Conservation (phyloP, 2,797 vertebrate species). For the Ateles fusciceps region DNA sequence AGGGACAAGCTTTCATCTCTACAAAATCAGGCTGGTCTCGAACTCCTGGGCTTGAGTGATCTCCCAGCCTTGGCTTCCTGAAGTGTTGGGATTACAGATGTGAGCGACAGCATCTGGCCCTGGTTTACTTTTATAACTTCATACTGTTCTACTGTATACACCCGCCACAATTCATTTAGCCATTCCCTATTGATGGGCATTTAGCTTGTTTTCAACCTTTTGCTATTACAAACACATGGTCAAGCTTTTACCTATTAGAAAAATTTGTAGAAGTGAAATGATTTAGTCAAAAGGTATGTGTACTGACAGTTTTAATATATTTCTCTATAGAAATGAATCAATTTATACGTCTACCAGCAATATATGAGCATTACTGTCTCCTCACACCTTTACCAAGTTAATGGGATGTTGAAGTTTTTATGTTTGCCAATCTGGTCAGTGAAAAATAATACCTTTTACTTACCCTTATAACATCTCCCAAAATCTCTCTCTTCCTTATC, state of each 20-base stretch:
- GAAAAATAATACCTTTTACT: conserved; percentile 41
- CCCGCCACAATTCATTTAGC: background rate
- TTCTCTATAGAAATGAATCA: background rate
- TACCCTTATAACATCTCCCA: background rate
- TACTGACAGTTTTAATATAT: background rate
- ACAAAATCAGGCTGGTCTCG: background rate
- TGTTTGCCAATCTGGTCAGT: conserved; percentile 21
- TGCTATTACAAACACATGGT: background rate
- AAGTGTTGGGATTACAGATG: background rate
- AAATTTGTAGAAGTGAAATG: conserved; percentile 16
- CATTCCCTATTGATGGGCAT: background rate
- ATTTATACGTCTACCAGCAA: background rate
- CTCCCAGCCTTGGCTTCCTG: background rate
- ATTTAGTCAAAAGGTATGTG: background rate
- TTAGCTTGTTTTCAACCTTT: background rate
- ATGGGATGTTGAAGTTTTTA: background rate
- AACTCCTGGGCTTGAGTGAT: background rate
- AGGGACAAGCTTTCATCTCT: background rate
- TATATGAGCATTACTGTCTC: background rate
- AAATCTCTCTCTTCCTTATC: conserved; percentile 18
- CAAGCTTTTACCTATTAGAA: conserved; percentile 43
- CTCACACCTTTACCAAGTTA: background rate
- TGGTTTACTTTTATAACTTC: conserved; percentile 21
- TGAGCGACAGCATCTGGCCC: background rate
- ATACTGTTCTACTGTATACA: background rate